Conservation (phyloP, 1,140 invertebrate species). For the Drosophila setifemur region DNA sequence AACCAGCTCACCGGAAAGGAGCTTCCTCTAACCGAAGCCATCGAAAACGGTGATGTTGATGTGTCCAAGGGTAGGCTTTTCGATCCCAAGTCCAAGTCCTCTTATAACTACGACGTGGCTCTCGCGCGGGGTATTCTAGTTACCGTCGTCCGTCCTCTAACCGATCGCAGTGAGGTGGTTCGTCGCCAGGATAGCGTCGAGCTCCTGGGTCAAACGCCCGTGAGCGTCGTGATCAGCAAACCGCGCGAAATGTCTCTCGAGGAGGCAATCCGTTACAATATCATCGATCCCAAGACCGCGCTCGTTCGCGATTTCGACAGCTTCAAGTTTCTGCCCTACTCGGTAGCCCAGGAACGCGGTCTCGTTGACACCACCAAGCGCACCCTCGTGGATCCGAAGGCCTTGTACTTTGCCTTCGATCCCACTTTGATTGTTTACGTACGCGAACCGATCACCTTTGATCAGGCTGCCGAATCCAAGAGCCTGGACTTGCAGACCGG, state of each 20-base stretch:
- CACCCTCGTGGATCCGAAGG: constrained; percentile 85
- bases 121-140: constrained; percentile 89
- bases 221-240: constrained; percentile 83
- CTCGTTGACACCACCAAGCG: constrained; percentile 87
- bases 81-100: constrained; percentile 89
- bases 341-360: constrained; percentile 88
- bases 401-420: constrained; percentile 89
- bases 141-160: constrained; percentile 88
- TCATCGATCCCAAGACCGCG: constrained; percentile 89
- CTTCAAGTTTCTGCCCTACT: constrained; percentile 88
- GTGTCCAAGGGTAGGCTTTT: constrained; percentile 88
- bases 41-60: constrained; percentile 92
- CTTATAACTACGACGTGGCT: constrained; percentile 89
- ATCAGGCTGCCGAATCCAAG: constrained; percentile 89
- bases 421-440: constrained; percentile 88
- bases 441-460: constrained; percentile 89
- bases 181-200: constrained; percentile 84
- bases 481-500: constrained; percentile 88
- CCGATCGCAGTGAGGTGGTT: constrained; percentile 84
- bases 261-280: constrained; percentile 89
- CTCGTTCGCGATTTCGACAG: constrained; percentile 90
- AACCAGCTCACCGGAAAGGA: constrained; percentile 89
- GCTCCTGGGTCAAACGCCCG: constrained; percentile 61
- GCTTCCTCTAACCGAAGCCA: constrained; percentile 88
- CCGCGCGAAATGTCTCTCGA: constrained; percentile 88